Conservation (phyloP, 1,140 invertebrate genomes). For the Bombus haemorrhoidalis region DNA sequence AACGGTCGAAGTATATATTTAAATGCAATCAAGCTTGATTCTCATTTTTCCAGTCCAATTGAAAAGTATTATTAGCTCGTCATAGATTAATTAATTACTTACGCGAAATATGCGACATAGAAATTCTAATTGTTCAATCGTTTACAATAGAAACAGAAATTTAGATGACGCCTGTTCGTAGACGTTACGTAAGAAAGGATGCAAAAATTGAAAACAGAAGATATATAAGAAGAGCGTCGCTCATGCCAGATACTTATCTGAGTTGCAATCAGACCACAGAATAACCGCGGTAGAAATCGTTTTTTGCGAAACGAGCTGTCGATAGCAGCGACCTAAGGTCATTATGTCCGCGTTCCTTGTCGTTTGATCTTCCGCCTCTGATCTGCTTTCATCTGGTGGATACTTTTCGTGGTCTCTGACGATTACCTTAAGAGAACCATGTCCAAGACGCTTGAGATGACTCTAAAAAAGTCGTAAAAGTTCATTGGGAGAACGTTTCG, state of each 20-base stretch:
- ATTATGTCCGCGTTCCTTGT: conserved; percentile 29
- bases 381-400: conserved; percentile 8
- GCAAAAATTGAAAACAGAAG: not conserved
- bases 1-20: not conserved
- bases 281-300: conserved; percentile 25
- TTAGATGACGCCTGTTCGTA: not conserved
- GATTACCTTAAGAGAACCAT: conserved; percentile 1
- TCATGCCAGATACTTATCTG: conserved; percentile 30
- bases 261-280: conserved; percentile 6
- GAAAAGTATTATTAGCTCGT: too few relatives aligned
- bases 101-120: too few relatives aligned
- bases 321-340: conserved; percentile 44
- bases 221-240: not conserved
- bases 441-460: not conserved
- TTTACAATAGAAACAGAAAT: not conserved
- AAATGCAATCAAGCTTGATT: not conserved
- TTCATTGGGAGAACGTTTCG: not conserved
- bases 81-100: too few relatives aligned
- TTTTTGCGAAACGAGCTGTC: conserved; percentile 51
- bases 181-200: not conserved
- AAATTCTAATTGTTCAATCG: too few relatives aligned
- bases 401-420: not conserved
- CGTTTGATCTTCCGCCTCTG: conserved; percentile 33
- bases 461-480: not conserved
- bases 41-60: too few relatives aligned